Evolutionary conservation across 2,113 vertebrate genomes (phyloP).

Genomic region (Ictalurus furcatus): DNA sequence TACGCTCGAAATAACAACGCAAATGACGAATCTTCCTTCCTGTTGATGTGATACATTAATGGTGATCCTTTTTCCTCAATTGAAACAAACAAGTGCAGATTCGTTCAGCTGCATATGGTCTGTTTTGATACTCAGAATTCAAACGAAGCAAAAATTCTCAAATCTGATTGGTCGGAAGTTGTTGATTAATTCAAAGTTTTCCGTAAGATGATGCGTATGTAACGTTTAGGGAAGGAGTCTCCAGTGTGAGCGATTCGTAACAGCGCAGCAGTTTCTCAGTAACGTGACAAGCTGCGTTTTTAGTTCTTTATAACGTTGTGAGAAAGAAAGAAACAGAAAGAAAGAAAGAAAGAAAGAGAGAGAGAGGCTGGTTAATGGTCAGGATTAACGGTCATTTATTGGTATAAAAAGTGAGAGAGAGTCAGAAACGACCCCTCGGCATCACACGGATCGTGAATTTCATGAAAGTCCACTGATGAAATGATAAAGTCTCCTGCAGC

Average conservation of each 20-base stretch:
- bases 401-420: conserved; percentile 63
- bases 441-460: conserved; percentile 68
- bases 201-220: neutral
- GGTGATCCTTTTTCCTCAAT: neutral
- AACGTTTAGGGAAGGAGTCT: neutral
- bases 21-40: neutral
- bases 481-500: conserved; percentile 50
- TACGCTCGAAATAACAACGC: conserved; percentile 66
- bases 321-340: neutral
- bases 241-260: neutral
- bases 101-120: too few species aligned
- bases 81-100: neutral
- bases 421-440: conserved; percentile 59
- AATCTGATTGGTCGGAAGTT: neutral
- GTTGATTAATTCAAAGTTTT: neutral
- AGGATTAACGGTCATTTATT: conserved; percentile 66
- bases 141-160: neutral
- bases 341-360: too few species aligned
- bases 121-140: neutral
- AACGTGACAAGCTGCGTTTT: neutral
- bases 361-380: too few species aligned
- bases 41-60: neutral
- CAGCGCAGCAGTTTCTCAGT: neutral
- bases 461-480: conserved; percentile 67
- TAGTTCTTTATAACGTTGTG: neutral